Percentiles rank a stretch among this genome's conserved stretches.
phyloP scores from a whole-genome alignment of 2,888 invertebrate genomes.

The Cryptus viduatorius region DNA sequence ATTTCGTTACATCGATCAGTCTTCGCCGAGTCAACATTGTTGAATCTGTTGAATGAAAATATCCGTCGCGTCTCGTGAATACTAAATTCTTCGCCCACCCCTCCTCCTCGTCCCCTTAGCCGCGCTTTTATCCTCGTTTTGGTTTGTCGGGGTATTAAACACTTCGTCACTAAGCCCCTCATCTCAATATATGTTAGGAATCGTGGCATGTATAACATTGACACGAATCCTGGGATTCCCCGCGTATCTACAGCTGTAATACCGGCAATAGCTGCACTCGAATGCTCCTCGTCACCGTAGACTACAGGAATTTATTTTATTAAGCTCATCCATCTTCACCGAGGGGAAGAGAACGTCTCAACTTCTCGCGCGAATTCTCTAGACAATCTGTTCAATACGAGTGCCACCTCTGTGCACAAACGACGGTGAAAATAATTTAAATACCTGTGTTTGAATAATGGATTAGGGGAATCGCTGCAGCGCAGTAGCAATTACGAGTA shows the following conservation, averaged over 20 bases:
- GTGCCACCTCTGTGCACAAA: conserved; percentile 36
- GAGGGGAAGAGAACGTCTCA: conserved; percentile 53
- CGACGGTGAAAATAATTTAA: conserved; percentile 57
- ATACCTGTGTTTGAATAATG: conserved; percentile 37
- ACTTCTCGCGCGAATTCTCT: conserved; percentile 59
- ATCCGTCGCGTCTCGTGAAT: conserved; percentile 43
- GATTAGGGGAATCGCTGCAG: conserved; percentile 12
- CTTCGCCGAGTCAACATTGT: conserved; percentile 13
- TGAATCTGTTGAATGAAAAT: conserved; percentile 10
- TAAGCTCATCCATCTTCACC: conserved; percentile 69
- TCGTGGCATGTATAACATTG: conserved; percentile 18
- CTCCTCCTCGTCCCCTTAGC: background rate
- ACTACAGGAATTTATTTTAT: conserved; percentile 67
- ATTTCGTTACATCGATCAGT: conserved; percentile 69
- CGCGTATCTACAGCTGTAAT: conserved; percentile 2
- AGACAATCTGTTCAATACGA: conserved; percentile 56
- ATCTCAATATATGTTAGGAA: conserved; percentile 17
- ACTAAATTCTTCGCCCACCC: conserved; percentile 34
- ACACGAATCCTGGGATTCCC: conserved; percentile 57
- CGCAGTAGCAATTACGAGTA: background rate
- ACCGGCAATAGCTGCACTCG: conserved; percentile 46
- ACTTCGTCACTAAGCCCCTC: conserved; percentile 10
- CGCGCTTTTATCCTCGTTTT: background rate
- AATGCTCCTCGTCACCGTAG: conserved; percentile 40
- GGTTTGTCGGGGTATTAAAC: conserved; percentile 8